Conservation (phyloP, 2,888 invertebrate genomes). For the Esperia sulphurella region DNA sequence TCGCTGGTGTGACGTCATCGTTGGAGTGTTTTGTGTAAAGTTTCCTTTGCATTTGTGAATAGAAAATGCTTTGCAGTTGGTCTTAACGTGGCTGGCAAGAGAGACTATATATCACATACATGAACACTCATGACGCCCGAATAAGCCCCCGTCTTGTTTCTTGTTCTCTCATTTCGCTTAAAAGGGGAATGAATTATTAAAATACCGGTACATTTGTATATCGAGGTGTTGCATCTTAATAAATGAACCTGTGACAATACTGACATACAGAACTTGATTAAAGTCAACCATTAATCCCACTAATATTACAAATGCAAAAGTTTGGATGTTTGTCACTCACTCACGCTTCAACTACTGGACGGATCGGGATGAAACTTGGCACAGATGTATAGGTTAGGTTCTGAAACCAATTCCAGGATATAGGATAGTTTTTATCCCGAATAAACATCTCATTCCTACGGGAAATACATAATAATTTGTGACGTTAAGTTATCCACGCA, state of each 20-base stretch:
- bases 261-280: too few species aligned
- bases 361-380: too few species aligned
- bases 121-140: conserved; percentile 37
- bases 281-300: too few species aligned
- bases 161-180: conserved; percentile 50
- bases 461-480: too few species aligned
- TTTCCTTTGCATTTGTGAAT: conserved; percentile 15
- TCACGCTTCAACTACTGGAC: too few species aligned
- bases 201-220: conserved; percentile 27
- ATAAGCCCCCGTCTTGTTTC: conserved; percentile 35
- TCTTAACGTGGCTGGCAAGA: conserved; percentile 29
- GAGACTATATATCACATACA: conserved; percentile 49
- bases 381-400: too few species aligned
- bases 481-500: too few species aligned
- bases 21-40: conserved; percentile 15
- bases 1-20: conserved; percentile 11
- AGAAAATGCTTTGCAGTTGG: conserved; percentile 23
- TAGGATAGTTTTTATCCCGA: too few species aligned
- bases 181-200: conserved; percentile 54
- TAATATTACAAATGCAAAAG: too few species aligned
- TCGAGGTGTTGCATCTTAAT: conserved; percentile 19
- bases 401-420: too few species aligned
- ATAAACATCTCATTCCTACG: too few species aligned
- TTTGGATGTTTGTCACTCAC: too few species aligned
- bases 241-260: conserved; percentile 3